A percentile compares a stretch with the other conserved stretches of the same genome.
Conservation (phyloP, 2,797 vertebrate species). For the Oceanodroma leucorhoa region DNA sequence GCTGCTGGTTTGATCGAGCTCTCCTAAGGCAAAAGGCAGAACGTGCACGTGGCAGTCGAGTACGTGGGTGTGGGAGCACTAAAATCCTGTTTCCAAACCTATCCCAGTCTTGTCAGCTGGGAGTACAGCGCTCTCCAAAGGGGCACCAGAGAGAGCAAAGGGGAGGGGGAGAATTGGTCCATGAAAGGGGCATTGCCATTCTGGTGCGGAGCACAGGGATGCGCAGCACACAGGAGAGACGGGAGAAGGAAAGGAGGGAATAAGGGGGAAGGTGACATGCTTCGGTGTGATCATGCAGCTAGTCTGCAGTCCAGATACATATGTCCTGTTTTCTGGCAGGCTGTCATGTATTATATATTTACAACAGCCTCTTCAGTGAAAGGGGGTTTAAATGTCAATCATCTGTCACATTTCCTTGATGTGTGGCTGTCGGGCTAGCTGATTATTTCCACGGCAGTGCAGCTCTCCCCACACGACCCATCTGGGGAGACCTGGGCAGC, state of each 20-base stretch:
- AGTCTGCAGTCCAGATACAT: not conserved
- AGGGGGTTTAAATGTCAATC: not conserved
- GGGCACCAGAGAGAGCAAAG: not conserved
- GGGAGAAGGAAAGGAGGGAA: not conserved
- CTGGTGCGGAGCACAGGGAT: not conserved
- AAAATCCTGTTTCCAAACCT: not conserved
- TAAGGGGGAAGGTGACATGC: not conserved
- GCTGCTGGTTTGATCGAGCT: not conserved
- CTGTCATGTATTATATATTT: not conserved
- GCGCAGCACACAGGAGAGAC: not conserved
- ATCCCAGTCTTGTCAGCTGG: not conserved
- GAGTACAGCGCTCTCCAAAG: not conserved
- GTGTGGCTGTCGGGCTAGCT: not conserved
- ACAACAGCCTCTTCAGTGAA: not conserved
- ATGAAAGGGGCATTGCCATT: not conserved
- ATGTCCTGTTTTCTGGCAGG: not conserved
- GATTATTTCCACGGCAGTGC: not conserved
- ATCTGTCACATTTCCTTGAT: not conserved
- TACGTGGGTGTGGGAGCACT: too few species aligned
- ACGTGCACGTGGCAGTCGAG: not conserved
- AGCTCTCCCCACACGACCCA: rapidly evolving
- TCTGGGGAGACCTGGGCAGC: not conserved
- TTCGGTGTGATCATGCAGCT: not conserved
- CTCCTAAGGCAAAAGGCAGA: not conserved
- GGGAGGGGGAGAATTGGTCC: not conserved